Conservation (phyloP, 2,888 invertebrate species). For the Euplagia quadripunctaria region DNA sequence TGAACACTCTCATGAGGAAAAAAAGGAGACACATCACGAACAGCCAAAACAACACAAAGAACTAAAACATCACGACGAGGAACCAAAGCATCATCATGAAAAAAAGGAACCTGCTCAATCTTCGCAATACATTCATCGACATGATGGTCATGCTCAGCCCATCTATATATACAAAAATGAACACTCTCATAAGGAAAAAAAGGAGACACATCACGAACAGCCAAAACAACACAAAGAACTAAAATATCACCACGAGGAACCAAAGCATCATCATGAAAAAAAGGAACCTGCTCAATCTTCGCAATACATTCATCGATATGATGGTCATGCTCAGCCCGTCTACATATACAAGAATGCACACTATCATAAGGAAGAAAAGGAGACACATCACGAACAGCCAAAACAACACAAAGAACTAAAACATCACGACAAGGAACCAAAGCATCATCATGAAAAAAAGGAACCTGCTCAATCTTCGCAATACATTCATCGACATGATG, state of each 20-base stretch:
- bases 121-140: slow-evolving; percentile 14
- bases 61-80: no score
- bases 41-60: no score
- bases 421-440: not conserved
- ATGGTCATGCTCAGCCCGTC: slow-evolving; percentile 50
- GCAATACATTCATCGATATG: slow-evolving; percentile 57
- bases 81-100: no score
- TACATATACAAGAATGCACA: slow-evolving; percentile 29
- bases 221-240: not conserved
- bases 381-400: not conserved
- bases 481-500: not conserved
- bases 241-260: not conserved
- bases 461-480: not conserved
- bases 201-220: not conserved
- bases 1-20: no score
- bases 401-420: not conserved
- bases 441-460: slow-evolving; percentile 13
- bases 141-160: slow-evolving; percentile 8
- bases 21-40: no score
- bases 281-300: slow-evolving; percentile 52
- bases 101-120: not conserved
- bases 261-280: not conserved
- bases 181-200: not conserved
- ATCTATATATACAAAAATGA: slow-evolving; percentile 5
- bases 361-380: not conserved